phyloP scores from a whole-genome alignment of 2,113 vertebrate genomes.

The Malurus melanocephalus region DNA sequence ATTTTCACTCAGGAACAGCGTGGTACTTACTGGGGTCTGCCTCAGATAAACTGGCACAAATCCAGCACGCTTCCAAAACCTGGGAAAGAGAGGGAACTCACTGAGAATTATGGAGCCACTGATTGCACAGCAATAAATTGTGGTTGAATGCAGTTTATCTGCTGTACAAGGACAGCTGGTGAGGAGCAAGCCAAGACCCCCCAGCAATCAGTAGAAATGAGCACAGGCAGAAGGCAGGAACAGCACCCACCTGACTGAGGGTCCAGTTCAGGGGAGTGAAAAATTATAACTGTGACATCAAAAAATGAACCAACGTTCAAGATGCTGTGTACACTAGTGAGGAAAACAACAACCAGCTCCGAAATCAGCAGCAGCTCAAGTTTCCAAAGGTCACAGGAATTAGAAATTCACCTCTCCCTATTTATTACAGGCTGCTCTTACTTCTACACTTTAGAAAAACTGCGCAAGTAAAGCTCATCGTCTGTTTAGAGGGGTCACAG shows the following conservation, averaged over 20 bases:
- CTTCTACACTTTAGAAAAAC: not conserved
- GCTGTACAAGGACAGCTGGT: not conserved
- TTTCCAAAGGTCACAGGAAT: not conserved
- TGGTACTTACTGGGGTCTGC: conserved; percentile 88
- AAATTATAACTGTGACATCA: not conserved
- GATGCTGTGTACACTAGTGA: not conserved
- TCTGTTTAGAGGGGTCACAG: not conserved
- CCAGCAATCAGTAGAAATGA: not conserved
- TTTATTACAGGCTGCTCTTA: not conserved
- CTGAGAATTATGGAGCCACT: not conserved
- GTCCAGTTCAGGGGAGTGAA: not conserved
- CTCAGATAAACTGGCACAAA: conserved; percentile 93
- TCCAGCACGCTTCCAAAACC: conserved; percentile 95
- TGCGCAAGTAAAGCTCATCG: not conserved
- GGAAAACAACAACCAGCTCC: not conserved
- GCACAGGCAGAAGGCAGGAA: not conserved
- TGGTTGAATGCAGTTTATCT: not conserved
- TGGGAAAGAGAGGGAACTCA: conserved; percentile 37
- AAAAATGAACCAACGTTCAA: not conserved
- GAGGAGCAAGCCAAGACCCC: not conserved
- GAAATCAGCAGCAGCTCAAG: not conserved
- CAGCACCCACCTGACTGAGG: not conserved
- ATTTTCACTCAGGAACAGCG: not conserved
- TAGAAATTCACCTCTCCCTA: not conserved
- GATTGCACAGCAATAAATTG: not conserved